A percentile compares a stretch with the other conserved stretches of the same genome.
Evolutionary conservation across 2,888 invertebrate species (phyloP).

Genomic region (Mesorhabditis spiculigera): DNA sequence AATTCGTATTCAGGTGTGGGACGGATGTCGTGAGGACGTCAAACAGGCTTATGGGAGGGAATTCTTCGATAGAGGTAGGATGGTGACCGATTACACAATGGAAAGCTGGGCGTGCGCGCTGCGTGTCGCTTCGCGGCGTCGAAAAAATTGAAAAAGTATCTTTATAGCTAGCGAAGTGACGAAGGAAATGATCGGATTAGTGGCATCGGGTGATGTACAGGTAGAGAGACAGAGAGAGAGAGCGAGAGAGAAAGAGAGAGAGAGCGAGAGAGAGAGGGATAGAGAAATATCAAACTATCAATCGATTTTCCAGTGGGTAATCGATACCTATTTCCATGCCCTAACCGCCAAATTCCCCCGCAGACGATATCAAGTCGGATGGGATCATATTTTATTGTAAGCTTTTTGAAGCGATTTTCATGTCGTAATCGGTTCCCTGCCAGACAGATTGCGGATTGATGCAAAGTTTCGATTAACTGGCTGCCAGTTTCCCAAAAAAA

Average conservation of each 20-base stretch:
- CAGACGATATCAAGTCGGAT: slow-evolving; percentile 42
- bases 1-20: slow-evolving; percentile 33
- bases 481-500: no score
- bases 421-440: not conserved
- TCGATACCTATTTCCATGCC: slow-evolving; percentile 52
- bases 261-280: no score
- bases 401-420: slow-evolving; percentile 6
- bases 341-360: slow-evolving; percentile 41
- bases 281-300: no score
- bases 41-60: slow-evolving; percentile 30
- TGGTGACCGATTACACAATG: slow-evolving; percentile 12
- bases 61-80: slow-evolving; percentile 20
- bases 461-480: no score
- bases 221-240: slow-evolving; percentile 15
- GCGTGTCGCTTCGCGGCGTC: not conserved
- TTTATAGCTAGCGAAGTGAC: slow-evolving; percentile 5
- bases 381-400: slow-evolving; percentile 33
- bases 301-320: slow-evolving; percentile 32
- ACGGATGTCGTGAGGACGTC: slow-evolving; percentile 15
- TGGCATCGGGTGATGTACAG: slow-evolving; percentile 13
- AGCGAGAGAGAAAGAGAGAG: no score
- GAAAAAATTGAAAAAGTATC: not conserved
- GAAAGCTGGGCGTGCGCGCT: not conserved
- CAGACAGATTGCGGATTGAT: no score
- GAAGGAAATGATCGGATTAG: not conserved